Percentiles rank a stretch among this genome's conserved stretches.
These are phyloP conservation scores for Nymphalis urticae DNA, from an alignment of 2,888 invertebrate genomes.

Conservation along the genomic window DNA sequence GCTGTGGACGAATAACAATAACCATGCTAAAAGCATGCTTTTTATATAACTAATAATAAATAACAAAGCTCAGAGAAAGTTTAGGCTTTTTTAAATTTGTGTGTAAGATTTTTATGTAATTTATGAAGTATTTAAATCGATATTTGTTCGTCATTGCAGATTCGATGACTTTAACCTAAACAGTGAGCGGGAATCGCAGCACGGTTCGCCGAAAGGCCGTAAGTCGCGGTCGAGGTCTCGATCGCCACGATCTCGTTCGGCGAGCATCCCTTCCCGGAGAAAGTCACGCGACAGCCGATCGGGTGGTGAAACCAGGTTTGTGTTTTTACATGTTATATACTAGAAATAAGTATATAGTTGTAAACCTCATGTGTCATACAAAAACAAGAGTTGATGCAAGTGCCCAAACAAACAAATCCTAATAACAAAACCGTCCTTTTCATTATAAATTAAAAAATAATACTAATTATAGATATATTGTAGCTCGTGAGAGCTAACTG, in stretches of 20 bases:
- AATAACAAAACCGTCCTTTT: too few relatives aligned
- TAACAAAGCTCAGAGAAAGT: background rate
- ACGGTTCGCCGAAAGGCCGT: conserved; percentile 59
- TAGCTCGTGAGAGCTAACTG: too few relatives aligned
- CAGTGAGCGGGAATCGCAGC: conserved; percentile 68
- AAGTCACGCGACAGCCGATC: conserved; percentile 73
- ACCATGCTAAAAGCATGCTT: too few relatives aligned
- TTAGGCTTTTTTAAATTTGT: background rate
- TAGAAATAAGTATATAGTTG: too few relatives aligned
- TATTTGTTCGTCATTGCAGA: conserved; percentile 46
- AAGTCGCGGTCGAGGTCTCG: conserved; percentile 51
- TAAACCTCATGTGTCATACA: too few relatives aligned
- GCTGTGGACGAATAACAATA: too few relatives aligned
- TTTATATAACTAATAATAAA: too few relatives aligned
- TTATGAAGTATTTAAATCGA: background rate
- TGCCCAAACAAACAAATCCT: too few relatives aligned
- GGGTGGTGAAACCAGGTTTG: conserved; percentile 67
- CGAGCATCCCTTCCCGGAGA: conserved; percentile 53
- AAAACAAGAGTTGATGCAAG: too few relatives aligned
- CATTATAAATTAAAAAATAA: too few relatives aligned
- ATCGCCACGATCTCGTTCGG: conserved; percentile 54
- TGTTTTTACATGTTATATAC: background rate
- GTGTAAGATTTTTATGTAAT: background rate
- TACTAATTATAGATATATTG: too few relatives aligned
- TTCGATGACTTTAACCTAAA: conserved; percentile 79